Conservation (phyloP, 2,113 vertebrate species). For the Steatornis caripensis region DNA sequence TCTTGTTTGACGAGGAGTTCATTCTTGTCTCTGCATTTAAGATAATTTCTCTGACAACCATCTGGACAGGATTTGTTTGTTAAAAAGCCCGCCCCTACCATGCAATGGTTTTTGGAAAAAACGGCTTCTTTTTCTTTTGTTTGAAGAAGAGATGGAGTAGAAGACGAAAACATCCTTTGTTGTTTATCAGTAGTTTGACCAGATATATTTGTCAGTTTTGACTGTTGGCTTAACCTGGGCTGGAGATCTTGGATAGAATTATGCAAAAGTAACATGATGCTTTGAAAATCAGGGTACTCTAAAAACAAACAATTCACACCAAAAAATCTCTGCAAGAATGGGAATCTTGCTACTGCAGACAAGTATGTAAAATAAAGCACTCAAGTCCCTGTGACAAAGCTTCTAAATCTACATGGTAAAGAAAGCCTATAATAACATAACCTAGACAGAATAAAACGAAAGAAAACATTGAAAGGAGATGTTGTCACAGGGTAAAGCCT, state of each 20-base stretch:
- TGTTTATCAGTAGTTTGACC: neutral
- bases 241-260: neutral
- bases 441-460: neutral
- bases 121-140: fast-evolving
- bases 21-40: conserved; percentile 27
- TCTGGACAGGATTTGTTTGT: neutral
- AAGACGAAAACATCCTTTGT: neutral
- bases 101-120: neutral
- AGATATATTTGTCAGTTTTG: neutral
- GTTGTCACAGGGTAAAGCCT: neutral
- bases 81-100: neutral
- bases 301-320: neutral
- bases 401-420: neutral
- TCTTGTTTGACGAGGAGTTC: neutral
- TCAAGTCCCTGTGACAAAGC: neutral
- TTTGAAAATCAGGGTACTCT: neutral
- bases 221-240: neutral
- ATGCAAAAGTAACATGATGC: neutral
- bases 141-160: neutral
- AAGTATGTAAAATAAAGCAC: neutral
- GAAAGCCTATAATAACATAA: neutral
- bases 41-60: conserved; percentile 24
- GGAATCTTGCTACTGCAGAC: neutral
- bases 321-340: neutral
- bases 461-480: neutral